A percentile compares a stretch with the other conserved stretches of the same genome.
Evolutionary conservation across 2,797 vertebrate genomes (phyloP).

Genomic region (Mormyrops boulengeri): DNA sequence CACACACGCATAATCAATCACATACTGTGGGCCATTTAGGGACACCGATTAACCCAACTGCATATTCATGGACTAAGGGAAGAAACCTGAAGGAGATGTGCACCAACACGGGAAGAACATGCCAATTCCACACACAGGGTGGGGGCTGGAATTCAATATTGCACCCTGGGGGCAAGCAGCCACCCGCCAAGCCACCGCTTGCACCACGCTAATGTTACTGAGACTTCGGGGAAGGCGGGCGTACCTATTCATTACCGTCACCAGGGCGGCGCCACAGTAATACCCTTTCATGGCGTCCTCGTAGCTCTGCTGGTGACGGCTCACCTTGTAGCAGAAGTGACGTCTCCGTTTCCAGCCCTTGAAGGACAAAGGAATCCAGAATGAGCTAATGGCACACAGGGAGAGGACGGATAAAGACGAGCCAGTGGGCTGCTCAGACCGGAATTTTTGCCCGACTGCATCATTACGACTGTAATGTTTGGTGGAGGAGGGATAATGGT

Average conservation of each 20-base stretch:
- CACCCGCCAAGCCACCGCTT: neutral
- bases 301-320: constrained; percentile 69
- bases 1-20: neutral
- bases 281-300: constrained; percentile 73
- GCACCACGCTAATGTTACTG: neutral
- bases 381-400: neutral
- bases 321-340: constrained; percentile 79
- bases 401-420: neutral
- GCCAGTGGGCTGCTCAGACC: neutral
- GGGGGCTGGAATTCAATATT: neutral
- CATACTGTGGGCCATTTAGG: neutral
- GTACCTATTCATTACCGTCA: constrained; percentile 83
- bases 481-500: neutral
- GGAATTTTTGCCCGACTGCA: neutral
- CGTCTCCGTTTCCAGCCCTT: constrained; percentile 85
- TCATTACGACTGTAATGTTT: neutral
- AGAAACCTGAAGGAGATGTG: neutral
- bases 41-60: neutral
- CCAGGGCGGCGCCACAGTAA: constrained; percentile 78
- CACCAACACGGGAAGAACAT: neutral
- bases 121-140: neutral
- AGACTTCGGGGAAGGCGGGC: neutral
- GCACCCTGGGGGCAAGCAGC: neutral
- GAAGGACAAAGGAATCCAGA: constrained; percentile 23
- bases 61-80: neutral